Conservation (phyloP, 2,797 vertebrate genomes). For the Hydrolagus colliei region DNA sequence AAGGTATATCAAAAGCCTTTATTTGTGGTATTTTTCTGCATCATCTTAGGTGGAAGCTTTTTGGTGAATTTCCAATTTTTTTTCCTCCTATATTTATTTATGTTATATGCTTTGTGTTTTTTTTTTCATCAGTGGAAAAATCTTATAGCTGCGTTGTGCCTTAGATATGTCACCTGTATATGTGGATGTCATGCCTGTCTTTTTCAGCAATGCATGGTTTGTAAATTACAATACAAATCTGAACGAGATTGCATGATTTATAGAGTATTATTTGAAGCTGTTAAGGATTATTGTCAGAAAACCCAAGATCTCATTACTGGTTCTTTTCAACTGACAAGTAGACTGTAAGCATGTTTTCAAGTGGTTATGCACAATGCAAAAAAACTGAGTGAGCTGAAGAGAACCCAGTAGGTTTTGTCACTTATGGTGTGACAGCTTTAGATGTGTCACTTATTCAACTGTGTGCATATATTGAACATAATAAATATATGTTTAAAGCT, state of each 20-base stretch:
- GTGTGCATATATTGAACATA: slow-evolving; percentile 27
- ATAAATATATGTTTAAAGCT: slow-evolving; percentile 30
- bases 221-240: slow-evolving; percentile 19
- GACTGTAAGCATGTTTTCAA: slow-evolving; percentile 30
- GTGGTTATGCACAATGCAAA: slow-evolving; percentile 18
- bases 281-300: slow-evolving; percentile 27
- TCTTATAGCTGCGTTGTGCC: neutral
- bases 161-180: neutral
- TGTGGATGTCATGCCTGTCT: neutral
- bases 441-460: slow-evolving; percentile 27
- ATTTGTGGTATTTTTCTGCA: neutral
- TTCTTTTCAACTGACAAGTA: slow-evolving; percentile 31
- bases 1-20: neutral
- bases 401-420: slow-evolving; percentile 30
- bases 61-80: neutral
- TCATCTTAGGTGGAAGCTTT: neutral
- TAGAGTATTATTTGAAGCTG: slow-evolving; percentile 30
- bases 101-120: neutral
- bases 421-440: slow-evolving; percentile 25
- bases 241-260: slow-evolving; percentile 30
- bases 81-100: neutral
- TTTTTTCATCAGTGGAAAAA: neutral
- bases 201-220: neutral
- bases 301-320: slow-evolving; percentile 26
- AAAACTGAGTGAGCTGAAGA: slow-evolving; percentile 6